phyloP scores from a whole-genome alignment of 2,888 invertebrate genomes.

The Amorpha juglandis region DNA sequence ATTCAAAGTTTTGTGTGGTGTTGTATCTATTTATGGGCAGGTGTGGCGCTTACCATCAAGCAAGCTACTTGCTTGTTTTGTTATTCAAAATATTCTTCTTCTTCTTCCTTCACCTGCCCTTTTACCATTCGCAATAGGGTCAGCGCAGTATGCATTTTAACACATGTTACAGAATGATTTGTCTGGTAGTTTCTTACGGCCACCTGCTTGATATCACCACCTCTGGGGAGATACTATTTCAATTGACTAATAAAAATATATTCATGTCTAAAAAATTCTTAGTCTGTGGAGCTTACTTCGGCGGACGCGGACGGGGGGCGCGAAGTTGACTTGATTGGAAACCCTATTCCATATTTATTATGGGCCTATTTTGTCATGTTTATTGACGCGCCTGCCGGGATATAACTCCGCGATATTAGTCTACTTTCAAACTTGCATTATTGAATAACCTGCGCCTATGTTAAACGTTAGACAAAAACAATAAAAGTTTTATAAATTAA shows the following conservation, averaged over 20 bases:
- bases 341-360: constrained; percentile 84
- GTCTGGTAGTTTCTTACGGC: too few relatives aligned
- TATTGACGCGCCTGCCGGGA: constrained; percentile 70
- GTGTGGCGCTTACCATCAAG: too few relatives aligned
- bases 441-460: constrained; percentile 41
- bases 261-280: constrained; percentile 46
- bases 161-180: too few relatives aligned
- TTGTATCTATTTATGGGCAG: too few relatives aligned
- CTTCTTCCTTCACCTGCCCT: too few relatives aligned
- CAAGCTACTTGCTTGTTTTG: too few relatives aligned
- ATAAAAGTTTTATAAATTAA: not conserved
- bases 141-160: too few relatives aligned
- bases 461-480: not conserved
- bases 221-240: constrained; percentile 34
- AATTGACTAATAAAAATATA: too few relatives aligned
- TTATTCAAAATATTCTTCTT: too few relatives aligned
- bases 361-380: constrained; percentile 81
- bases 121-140: too few relatives aligned
- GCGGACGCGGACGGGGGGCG: constrained; percentile 60
- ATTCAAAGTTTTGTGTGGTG: too few relatives aligned
- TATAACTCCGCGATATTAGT: constrained; percentile 55
- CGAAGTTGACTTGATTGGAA: constrained; percentile 81
- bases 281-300: constrained; percentile 56
- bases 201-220: too few relatives aligned
- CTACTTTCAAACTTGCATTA: constrained; percentile 50